These are phyloP conservation scores for Plebejus argus DNA, from an alignment of 2,888 invertebrate genomes.

Conservation along the genomic window DNA sequence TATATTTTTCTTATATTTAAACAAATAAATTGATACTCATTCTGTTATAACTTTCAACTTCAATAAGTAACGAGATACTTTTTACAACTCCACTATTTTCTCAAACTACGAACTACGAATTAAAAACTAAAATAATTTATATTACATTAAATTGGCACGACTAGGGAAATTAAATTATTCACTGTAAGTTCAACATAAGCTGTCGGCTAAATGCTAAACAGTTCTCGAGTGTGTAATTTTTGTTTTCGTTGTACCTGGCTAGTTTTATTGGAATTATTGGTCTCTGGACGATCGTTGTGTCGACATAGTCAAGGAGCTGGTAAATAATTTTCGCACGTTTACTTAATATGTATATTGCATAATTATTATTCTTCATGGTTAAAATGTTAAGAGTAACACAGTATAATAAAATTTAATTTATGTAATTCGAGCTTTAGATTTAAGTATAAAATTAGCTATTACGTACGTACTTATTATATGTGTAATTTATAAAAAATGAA, in stretches of 20 bases:
- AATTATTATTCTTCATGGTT: not conserved
- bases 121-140: not conserved
- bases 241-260: slow-evolving; percentile 2
- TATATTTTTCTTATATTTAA: not conserved
- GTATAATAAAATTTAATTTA: no score
- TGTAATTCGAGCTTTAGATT: no score
- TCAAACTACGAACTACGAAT: not conserved
- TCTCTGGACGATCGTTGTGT: slow-evolving; percentile 13
- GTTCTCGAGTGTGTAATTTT: slow-evolving; percentile 28
- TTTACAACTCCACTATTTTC: no score
- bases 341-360: not conserved
- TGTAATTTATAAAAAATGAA: no score
- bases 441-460: no score
- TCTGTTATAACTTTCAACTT: no score
- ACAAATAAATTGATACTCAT: no score
- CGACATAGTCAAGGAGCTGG: not conserved
- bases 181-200: not conserved
- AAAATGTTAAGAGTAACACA: no score
- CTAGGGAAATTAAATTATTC: slow-evolving; percentile 5
- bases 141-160: not conserved
- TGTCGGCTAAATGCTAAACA: slow-evolving; percentile 4
- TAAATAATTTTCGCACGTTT: not conserved
- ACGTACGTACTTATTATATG: no score
- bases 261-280: slow-evolving; percentile 31
- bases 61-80: no score